These are phyloP conservation scores for Apis florea DNA, from an alignment of 1,140 invertebrate genomes.

Conservation along the genomic window DNA sequence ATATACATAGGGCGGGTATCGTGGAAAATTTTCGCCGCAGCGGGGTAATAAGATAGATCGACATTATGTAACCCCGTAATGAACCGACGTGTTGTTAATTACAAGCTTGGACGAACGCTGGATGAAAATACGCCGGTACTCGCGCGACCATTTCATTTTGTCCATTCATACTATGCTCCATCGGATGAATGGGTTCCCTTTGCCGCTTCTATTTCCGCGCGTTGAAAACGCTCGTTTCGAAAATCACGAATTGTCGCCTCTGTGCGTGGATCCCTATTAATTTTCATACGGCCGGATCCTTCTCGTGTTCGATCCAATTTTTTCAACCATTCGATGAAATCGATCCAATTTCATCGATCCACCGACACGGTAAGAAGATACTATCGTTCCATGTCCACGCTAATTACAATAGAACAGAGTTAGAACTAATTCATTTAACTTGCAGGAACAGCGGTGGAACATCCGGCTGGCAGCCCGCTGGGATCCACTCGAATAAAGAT, in stretches of 20 bases:
- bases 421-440: slow-evolving; percentile 55
- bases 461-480: slow-evolving; percentile 28
- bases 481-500: slow-evolving; percentile 40
- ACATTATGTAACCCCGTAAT: slow-evolving; percentile 42
- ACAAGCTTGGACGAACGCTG: background rate
- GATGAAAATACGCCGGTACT: background rate
- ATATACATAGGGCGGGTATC: slow-evolving; percentile 11
- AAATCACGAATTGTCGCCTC: background rate
- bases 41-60: slow-evolving; percentile 43
- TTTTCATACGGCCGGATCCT: background rate
- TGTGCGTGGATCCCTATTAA: background rate
- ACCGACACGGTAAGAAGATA: slow-evolving; percentile 42
- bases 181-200: background rate
- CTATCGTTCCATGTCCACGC: slow-evolving; percentile 34
- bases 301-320: background rate
- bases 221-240: background rate
- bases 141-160: slow-evolving; percentile 23
- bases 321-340: slow-evolving; percentile 17
- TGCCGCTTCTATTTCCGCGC: background rate
- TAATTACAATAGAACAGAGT: slow-evolving; percentile 55
- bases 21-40: slow-evolving; percentile 32
- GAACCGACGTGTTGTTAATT: slow-evolving; percentile 44
- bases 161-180: background rate
- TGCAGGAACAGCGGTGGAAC: slow-evolving; percentile 34
- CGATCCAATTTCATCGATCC: slow-evolving; percentile 45